These are phyloP conservation scores for Nycticryphes semicollaris DNA, from an alignment of 2,113 vertebrate species.

Conservation along the genomic window DNA sequence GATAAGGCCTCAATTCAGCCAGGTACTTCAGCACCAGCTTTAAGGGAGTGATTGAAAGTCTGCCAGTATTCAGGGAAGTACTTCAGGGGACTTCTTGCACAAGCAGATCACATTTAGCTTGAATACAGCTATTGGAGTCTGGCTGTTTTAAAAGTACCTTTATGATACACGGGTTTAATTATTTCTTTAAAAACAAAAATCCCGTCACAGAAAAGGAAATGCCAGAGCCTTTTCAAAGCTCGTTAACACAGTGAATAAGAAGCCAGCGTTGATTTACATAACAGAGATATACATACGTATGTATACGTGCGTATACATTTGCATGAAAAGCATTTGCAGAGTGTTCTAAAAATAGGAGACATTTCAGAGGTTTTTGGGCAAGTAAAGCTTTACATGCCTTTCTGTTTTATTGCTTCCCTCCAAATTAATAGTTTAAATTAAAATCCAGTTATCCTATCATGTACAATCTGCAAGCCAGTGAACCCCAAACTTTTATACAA, in stretches of 20 bases:
- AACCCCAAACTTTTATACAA: constrained; percentile 49
- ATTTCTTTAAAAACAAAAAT: constrained; percentile 65
- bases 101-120: neutral
- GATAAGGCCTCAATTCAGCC: neutral
- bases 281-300: constrained; percentile 60
- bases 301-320: constrained; percentile 51
- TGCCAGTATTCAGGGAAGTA: neutral
- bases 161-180: neutral
- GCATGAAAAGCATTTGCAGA: constrained; percentile 74
- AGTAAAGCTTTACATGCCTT: constrained; percentile 55
- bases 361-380: constrained; percentile 71
- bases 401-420: constrained; percentile 62
- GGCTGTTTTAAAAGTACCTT: constrained; percentile 19
- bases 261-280: constrained; percentile 74
- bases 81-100: neutral
- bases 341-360: constrained; percentile 78
- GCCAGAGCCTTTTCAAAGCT: constrained; percentile 74
- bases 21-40: neutral
- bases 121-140: neutral
- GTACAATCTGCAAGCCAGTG: constrained; percentile 38
- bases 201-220: constrained; percentile 65
- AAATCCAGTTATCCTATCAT: constrained; percentile 39
- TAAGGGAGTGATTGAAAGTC: neutral
- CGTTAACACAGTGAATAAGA: constrained; percentile 75
- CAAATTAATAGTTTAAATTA: constrained; percentile 73